Conservation (phyloP, 1,140 invertebrate species). For the Cyclina sinensis region DNA sequence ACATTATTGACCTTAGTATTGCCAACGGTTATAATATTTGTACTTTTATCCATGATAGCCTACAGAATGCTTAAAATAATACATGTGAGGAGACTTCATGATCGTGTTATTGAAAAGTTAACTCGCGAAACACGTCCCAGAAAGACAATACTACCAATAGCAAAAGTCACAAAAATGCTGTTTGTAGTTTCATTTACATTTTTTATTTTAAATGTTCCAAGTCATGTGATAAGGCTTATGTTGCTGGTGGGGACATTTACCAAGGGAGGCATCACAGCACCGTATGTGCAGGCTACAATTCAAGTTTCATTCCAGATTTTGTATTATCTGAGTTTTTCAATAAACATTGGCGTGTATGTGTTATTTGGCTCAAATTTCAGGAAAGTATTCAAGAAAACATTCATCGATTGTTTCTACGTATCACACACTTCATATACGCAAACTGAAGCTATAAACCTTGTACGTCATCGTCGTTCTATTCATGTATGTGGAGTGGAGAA, state of each 20-base stretch:
- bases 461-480: conserved; percentile 28
- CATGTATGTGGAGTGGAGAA: background rate
- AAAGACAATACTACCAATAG: conserved; percentile 21
- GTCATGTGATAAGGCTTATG: conserved; percentile 43
- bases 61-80: conserved; percentile 42
- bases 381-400: conserved; percentile 71
- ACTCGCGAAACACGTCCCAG: background rate
- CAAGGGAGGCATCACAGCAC: conserved; percentile 77
- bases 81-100: conserved; percentile 19
- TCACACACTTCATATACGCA: background rate
- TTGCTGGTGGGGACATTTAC: conserved; percentile 35
- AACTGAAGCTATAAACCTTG: conserved; percentile 51
- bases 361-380: conserved; percentile 74
- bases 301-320: conserved; percentile 88
- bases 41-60: conserved; percentile 39
- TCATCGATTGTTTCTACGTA: background rate
- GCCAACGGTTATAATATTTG: conserved; percentile 45
- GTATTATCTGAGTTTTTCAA: conserved; percentile 94
- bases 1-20: conserved; percentile 45
- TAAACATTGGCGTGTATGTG: conserved; percentile 93
- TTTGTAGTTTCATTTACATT: conserved; percentile 52
- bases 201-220: conserved; percentile 72
- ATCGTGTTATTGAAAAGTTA: background rate
- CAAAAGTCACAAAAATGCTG: conserved; percentile 58
- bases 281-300: background rate